Conservation (phyloP, 2,113 vertebrate genomes). For the Nanger granti region DNA sequence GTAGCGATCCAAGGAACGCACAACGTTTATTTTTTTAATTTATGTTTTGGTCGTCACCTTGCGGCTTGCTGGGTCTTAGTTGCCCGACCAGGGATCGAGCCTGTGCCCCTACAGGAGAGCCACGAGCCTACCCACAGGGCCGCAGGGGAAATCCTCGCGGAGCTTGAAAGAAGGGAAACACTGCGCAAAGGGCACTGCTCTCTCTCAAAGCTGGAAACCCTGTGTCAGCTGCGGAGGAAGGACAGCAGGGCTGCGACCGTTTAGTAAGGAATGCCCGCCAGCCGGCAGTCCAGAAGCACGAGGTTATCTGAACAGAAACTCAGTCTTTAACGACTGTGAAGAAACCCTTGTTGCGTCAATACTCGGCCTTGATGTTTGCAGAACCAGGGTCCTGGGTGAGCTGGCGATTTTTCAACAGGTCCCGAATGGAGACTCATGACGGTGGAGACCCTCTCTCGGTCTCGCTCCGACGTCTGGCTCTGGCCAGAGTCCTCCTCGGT, state of each 20-base stretch:
- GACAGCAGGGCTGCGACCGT: background rate
- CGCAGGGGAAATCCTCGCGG: fast-evolving
- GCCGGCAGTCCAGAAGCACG: background rate
- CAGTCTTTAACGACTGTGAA: background rate
- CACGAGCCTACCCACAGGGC: background rate
- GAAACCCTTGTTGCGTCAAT: background rate
- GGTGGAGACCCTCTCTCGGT: background rate
- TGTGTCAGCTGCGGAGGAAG: background rate
- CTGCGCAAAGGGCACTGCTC: fast-evolving
- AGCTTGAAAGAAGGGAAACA: background rate
- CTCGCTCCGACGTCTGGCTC: fast-evolving
- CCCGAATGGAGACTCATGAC: background rate
- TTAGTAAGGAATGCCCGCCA: background rate
- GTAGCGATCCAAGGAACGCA: background rate
- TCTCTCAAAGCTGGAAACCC: background rate
- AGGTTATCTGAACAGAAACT: background rate
- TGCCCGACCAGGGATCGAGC: too few relatives aligned
- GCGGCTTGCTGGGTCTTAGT: background rate
- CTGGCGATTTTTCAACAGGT: background rate
- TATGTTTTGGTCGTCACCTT: background rate
- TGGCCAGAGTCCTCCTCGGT: too few relatives aligned
- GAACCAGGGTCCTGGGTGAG: background rate
- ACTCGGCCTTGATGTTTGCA: background rate
- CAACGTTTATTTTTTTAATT: background rate
- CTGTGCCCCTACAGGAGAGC: background rate